These are phyloP conservation scores for Xestoiulus laeticollis DNA, from an alignment of 2,888 invertebrate species.

Conservation along the genomic window DNA sequence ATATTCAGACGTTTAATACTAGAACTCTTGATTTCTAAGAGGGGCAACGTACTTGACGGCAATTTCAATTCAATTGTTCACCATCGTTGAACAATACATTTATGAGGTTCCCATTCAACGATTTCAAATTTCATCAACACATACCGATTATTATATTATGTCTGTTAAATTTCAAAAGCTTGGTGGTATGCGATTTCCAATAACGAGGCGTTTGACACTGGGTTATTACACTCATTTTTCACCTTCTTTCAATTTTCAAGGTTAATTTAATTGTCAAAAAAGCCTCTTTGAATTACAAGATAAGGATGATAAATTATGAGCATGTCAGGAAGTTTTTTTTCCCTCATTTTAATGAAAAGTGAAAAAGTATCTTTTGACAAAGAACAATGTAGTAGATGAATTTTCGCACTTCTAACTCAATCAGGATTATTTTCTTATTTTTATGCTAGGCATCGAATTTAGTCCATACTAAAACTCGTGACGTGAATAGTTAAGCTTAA, in stretches of 20 bases:
- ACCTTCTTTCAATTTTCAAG: not conserved
- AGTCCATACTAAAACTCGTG: not conserved
- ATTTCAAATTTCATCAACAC: not conserved
- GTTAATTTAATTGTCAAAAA: constrained; percentile 8
- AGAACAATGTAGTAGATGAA: not conserved
- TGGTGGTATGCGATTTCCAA: not conserved
- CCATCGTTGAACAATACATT: not conserved
- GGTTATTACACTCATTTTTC: constrained; percentile 16
- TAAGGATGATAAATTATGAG: not conserved
- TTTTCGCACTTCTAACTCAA: not conserved
- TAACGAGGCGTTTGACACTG: not conserved
- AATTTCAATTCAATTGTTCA: constrained; percentile 5
- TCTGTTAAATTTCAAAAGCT: not conserved
- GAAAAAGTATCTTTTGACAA: not conserved
- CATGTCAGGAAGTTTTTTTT: not conserved
- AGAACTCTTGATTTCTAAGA: not conserved
- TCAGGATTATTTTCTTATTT: not conserved
- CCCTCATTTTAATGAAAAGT: not conserved
- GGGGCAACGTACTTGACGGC: not conserved
- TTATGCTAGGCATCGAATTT: not conserved
- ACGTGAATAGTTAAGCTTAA: not conserved
- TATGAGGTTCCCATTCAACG: not conserved
- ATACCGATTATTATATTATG: constrained; percentile 3
- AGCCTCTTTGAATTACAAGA: not conserved
- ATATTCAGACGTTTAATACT: not conserved